Evolutionary conservation across 2,797 vertebrate genomes (phyloP).

Genomic region (Myiotriccus ornatus): DNA sequence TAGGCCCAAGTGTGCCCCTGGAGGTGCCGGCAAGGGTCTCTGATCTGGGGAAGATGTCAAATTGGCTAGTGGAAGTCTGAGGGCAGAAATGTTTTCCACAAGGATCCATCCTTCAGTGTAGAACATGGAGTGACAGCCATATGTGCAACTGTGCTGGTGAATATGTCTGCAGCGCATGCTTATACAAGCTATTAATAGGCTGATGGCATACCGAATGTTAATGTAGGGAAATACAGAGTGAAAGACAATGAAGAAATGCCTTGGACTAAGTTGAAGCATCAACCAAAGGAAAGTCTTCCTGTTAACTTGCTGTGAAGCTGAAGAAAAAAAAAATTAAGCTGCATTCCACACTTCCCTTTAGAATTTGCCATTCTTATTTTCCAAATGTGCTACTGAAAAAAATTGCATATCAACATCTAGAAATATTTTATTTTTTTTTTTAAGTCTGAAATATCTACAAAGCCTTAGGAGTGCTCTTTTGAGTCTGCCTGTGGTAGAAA

Average conservation of each 20-base stretch:
- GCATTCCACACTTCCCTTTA: neutral
- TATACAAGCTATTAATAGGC: conserved; percentile 60
- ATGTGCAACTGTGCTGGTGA: conserved; percentile 29
- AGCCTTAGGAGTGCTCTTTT: neutral
- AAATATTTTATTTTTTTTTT: neutral
- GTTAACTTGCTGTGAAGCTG: neutral
- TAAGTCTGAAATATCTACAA: neutral
- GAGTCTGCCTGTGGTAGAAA: neutral
- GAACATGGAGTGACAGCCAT: conserved; percentile 47
- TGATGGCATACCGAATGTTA: neutral
- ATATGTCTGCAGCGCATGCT: conserved; percentile 26
- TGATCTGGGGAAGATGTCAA: conserved; percentile 56
- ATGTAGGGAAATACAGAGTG: conserved; percentile 29
- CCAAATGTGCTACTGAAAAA: neutral
- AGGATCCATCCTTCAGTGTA: conserved; percentile 56
- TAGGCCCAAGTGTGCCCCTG: conserved; percentile 48
- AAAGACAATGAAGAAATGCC: conserved; percentile 40
- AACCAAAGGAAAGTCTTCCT: neutral
- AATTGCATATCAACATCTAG: neutral
- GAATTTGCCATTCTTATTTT: neutral
- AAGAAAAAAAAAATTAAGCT: neutral
- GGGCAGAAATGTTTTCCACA: conserved; percentile 56
- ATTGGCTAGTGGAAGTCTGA: conserved; percentile 51
- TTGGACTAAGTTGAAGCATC: neutral
- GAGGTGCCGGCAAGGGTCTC: conserved; percentile 56